phyloP scores from a whole-genome alignment of 2,888 invertebrate species.

The Smittia aterrima region DNA sequence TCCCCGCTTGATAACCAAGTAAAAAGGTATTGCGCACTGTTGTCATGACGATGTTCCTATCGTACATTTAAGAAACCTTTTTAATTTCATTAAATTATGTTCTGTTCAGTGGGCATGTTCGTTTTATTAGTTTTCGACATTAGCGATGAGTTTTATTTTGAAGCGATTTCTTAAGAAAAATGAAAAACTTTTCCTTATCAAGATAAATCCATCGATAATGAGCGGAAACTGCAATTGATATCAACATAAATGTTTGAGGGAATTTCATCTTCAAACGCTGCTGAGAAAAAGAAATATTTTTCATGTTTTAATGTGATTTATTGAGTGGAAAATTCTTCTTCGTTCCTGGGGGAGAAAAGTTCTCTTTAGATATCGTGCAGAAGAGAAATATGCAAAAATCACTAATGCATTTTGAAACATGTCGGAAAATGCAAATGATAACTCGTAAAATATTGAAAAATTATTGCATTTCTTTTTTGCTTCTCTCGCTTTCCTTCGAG shows the following conservation, averaged over 20 bases:
- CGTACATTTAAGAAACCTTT: slow-evolving; percentile 32
- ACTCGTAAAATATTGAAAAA: slow-evolving; percentile 39
- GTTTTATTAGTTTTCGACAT: slow-evolving; percentile 29
- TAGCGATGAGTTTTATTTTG: too few species aligned
- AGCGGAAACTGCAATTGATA: too few species aligned
- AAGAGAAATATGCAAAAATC: slow-evolving; percentile 36
- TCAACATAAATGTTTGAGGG: too few species aligned
- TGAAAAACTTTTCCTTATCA: not conserved
- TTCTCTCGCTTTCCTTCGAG: not conserved
- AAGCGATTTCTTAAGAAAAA: not conserved
- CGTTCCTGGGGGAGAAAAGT: not conserved
- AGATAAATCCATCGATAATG: too few species aligned
- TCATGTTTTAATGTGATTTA: slow-evolving; percentile 35
- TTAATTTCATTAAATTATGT: slow-evolving; percentile 41
- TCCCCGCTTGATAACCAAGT: not conserved
- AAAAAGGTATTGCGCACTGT: not conserved
- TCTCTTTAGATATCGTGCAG: not conserved
- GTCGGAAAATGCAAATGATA: slow-evolving; percentile 32
- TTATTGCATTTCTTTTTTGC: slow-evolving; percentile 30
- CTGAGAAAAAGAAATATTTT: too few species aligned
- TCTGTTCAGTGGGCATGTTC: slow-evolving; percentile 32
- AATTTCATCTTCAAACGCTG: too few species aligned
- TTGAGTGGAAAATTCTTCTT: slow-evolving; percentile 38
- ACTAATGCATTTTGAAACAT: slow-evolving; percentile 40
- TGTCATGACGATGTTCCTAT: slow-evolving; percentile 4